A percentile compares a stretch with the other conserved stretches of the same genome.
Evolutionary conservation across 2,888 invertebrate genomes (phyloP).

Genomic region (Noctua janthina): DNA sequence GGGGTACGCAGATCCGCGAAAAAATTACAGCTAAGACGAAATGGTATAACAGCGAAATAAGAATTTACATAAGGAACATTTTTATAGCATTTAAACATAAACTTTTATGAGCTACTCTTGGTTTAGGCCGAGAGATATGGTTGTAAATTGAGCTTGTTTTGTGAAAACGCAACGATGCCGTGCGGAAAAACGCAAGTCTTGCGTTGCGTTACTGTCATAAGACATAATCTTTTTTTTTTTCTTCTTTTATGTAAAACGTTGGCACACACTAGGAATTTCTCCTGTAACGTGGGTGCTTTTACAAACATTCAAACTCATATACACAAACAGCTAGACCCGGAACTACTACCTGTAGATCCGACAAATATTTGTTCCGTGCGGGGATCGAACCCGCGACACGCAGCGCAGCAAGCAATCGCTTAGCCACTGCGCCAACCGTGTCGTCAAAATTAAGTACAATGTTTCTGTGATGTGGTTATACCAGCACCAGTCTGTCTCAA

Average conservation of each 20-base stretch:
- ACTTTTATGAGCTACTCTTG: slow-evolving; percentile 73
- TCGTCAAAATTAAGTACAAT: background rate
- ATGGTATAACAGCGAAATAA: slow-evolving; percentile 65
- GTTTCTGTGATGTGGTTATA: background rate
- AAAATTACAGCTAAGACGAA: slow-evolving; percentile 48
- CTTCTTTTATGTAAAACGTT: too few relatives aligned
- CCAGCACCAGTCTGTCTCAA: background rate
- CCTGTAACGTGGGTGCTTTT: too few relatives aligned
- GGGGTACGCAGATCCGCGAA: slow-evolving; percentile 41
- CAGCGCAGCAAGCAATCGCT: too few relatives aligned
- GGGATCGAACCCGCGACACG: too few relatives aligned
- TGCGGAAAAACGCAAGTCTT: background rate
- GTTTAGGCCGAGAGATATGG: slow-evolving; percentile 62
- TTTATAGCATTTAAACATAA: slow-evolving; percentile 77
- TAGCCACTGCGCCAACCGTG: too few relatives aligned
- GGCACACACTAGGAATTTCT: too few relatives aligned
- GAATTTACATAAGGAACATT: slow-evolving; percentile 73
- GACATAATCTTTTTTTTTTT: too few relatives aligned
- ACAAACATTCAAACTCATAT: too few relatives aligned
- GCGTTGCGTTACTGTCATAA: background rate
- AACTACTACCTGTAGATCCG: too few relatives aligned
- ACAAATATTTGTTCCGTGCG: too few relatives aligned
- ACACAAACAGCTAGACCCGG: too few relatives aligned
- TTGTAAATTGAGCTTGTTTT: slow-evolving; percentile 52
- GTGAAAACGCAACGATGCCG: background rate